These are phyloP conservation scores for Neosalanx taihuensis DNA, from an alignment of 2,797 vertebrate genomes.

Conservation along the genomic window DNA sequence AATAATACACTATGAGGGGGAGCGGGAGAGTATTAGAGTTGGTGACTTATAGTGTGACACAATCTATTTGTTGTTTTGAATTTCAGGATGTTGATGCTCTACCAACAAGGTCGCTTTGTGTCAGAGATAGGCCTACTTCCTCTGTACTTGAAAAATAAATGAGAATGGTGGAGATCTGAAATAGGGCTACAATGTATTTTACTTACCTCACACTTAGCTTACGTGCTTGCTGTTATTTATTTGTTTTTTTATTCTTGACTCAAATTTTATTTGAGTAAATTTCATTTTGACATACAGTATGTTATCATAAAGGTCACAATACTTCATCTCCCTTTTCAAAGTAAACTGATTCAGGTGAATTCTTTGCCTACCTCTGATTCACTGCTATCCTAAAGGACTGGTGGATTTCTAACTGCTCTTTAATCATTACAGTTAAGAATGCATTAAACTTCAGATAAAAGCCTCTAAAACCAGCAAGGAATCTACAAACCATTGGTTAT, in stretches of 20 bases:
- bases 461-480: conserved; percentile 46
- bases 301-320: neutral
- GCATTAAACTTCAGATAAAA: conserved; percentile 43
- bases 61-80: conserved; percentile 59
- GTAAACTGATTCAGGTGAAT: neutral
- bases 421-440: conserved; percentile 22
- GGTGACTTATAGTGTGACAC: conserved; percentile 41
- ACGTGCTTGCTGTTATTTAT: conserved; percentile 40
- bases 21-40: conserved; percentile 37
- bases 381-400: neutral
- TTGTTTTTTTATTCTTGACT: neutral
- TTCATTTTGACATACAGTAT: neutral
- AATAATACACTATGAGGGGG: conserved; percentile 41
- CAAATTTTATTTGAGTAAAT: neutral
- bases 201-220: conserved; percentile 16
- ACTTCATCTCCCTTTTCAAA: neutral
- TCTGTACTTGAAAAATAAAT: conserved; percentile 46
- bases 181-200: no score
- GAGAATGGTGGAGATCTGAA: conserved; percentile 9
- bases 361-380: neutral
- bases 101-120: conserved; percentile 19
- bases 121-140: conserved; percentile 35
- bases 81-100: conserved; percentile 40
- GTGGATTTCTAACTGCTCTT: conserved; percentile 22
- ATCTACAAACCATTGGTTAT: conserved; percentile 60